Evolutionary conservation across 2,797 vertebrate genomes (phyloP).

Genomic region (Taenioides sp.): DNA sequence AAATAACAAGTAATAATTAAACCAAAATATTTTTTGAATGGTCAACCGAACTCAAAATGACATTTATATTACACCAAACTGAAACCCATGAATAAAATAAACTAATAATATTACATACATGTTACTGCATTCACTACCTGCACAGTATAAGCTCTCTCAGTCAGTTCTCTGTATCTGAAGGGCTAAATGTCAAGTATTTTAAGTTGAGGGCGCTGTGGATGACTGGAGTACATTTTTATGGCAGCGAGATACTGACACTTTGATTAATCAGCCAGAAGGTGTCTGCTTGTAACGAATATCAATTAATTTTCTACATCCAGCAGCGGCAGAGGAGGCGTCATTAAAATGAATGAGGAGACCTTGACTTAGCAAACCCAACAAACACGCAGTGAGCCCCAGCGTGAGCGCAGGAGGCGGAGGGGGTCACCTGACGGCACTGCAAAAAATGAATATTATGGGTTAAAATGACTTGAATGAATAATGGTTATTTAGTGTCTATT

Average conservation of each 20-base stretch:
- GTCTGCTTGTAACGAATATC: constrained; percentile 87
- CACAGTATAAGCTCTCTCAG: constrained; percentile 36
- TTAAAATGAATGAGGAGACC: constrained; percentile 86
- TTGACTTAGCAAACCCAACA: constrained; percentile 79
- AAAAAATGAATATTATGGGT: neutral
- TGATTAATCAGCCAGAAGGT: constrained; percentile 86
- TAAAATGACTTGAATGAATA: neutral
- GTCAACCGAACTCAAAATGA: too few relatives aligned
- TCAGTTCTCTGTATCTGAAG: constrained; percentile 55
- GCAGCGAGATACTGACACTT: constrained; percentile 77
- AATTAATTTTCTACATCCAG: constrained; percentile 79
- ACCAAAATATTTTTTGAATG: too few relatives aligned
- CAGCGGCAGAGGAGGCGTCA: constrained; percentile 82
- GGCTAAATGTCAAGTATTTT: constrained; percentile 80
- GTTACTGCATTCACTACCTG: constrained; percentile 22
- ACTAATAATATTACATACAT: neutral
- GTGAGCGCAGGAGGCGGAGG: constrained; percentile 35
- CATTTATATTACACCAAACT: too few relatives aligned
- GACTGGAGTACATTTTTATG: constrained; percentile 79
- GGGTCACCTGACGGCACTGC: constrained; percentile 18
- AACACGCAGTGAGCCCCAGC: constrained; percentile 60
- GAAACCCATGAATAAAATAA: too few relatives aligned
- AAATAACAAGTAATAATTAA: too few relatives aligned
- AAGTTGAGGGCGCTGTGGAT: constrained; percentile 77
- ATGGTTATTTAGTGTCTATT: neutral